These are phyloP conservation scores for Halisarca cf. caerulea DNA, from an alignment of 37 sponge, comb jelly and placozoan genomes.

Conservation along the genomic window DNA sequence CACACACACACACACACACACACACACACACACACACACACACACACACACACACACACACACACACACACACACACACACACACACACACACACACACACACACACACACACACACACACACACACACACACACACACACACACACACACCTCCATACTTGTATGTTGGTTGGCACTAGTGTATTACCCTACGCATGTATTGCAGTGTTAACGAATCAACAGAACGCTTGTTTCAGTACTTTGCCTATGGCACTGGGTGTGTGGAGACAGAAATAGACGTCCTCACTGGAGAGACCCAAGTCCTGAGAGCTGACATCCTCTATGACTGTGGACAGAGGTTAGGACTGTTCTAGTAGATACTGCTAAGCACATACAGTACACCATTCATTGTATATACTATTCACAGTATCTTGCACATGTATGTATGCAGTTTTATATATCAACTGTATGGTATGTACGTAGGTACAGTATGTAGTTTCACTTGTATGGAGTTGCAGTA, in stretches of 20 bases:
- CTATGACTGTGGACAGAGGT: constrained; percentile 88
- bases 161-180: background rate
- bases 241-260: constrained; percentile 59
- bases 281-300: constrained; percentile 74
- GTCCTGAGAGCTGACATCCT: constrained; percentile 75
- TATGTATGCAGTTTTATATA: too few relatives aligned
- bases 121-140: background rate
- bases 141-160: background rate
- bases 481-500: too few relatives aligned
- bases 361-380: too few relatives aligned
- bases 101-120: background rate
- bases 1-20: too few relatives aligned
- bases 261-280: constrained; percentile 76
- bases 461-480: too few relatives aligned
- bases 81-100: background rate
- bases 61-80: too few relatives aligned
- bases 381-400: too few relatives aligned
- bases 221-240: constrained; percentile 37
- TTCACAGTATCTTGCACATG: too few relatives aligned
- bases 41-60: too few relatives aligned
- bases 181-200: background rate
- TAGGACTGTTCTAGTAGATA: background rate
- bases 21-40: too few relatives aligned
- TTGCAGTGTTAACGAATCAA: constrained; percentile 45
- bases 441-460: too few relatives aligned